Evolutionary conservation across 2,888 invertebrate species (phyloP).

Genomic region (Marasmarcha lunaedactyla): DNA sequence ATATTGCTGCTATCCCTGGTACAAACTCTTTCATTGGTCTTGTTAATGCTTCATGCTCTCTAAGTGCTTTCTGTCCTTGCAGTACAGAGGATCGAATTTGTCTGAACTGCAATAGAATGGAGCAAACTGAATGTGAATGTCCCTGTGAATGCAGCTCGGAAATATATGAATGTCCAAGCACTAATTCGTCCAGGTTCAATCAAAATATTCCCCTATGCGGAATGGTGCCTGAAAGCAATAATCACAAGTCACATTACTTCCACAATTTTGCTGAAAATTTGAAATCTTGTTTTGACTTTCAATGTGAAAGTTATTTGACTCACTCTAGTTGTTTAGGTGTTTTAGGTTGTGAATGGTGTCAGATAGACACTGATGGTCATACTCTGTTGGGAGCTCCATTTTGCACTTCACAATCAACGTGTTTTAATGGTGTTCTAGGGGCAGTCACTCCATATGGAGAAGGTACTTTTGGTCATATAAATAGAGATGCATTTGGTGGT

Average conservation of each 20-base stretch:
- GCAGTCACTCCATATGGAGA: slow-evolving; percentile 87
- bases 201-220: slow-evolving; percentile 53
- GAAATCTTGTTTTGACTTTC: slow-evolving; percentile 75
- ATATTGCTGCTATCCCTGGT: slow-evolving; percentile 81
- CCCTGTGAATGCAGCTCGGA: slow-evolving; percentile 88
- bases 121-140: slow-evolving; percentile 94
- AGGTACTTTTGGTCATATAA: slow-evolving; percentile 66
- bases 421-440: slow-evolving; percentile 89
- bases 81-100: slow-evolving; percentile 90
- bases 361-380: slow-evolving; percentile 80
- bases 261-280: slow-evolving; percentile 64
- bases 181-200: slow-evolving; percentile 34
- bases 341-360: slow-evolving; percentile 93
- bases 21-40: slow-evolving; percentile 92
- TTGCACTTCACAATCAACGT: slow-evolving; percentile 84
- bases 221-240: slow-evolving; percentile 55
- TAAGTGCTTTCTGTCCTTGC: slow-evolving; percentile 91
- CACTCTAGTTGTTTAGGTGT: slow-evolving; percentile 79
- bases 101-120: slow-evolving; percentile 93
- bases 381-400: slow-evolving; percentile 77
- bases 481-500: slow-evolving; percentile 56
- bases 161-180: slow-evolving; percentile 42
- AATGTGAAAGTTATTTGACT: slow-evolving; percentile 75
- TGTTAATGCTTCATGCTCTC: slow-evolving; percentile 88
- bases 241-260: slow-evolving; percentile 60